Evolutionary conservation across 2,797 vertebrate species (phyloP).

Genomic region (Pangasius mekongensis): DNA sequence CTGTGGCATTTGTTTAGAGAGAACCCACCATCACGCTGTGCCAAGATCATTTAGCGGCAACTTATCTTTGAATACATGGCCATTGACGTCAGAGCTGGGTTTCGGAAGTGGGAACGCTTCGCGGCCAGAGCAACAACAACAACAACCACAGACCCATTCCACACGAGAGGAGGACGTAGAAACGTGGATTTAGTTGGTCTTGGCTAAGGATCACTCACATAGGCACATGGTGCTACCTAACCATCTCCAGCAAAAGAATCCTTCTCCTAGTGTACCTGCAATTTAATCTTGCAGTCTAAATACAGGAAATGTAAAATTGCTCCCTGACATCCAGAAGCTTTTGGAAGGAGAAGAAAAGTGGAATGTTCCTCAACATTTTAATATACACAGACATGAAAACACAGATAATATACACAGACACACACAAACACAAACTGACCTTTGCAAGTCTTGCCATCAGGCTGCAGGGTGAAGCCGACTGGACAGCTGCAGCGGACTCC

Average conservation of each 20-base stretch:
- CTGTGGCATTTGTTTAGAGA: constrained; percentile 65
- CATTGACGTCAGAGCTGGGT: constrained; percentile 64
- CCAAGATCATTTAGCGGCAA: constrained; percentile 52
- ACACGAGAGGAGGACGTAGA: constrained; percentile 52
- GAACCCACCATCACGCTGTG: constrained; percentile 57
- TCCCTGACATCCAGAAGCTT: constrained; percentile 52
- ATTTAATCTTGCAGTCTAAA: constrained; percentile 57
- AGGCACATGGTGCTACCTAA: constrained; percentile 48
- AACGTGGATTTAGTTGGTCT: constrained; percentile 53
- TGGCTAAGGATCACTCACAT: constrained; percentile 63
- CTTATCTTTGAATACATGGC: constrained; percentile 53
- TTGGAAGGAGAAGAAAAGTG: constrained; percentile 35
- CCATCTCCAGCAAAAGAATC: constrained; percentile 48
- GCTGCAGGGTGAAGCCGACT: constrained; percentile 94
- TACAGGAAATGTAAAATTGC: constrained; percentile 60
- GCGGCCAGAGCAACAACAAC: constrained; percentile 61
- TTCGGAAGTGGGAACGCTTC: constrained; percentile 62
- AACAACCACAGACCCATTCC: constrained; percentile 47
- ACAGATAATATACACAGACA: constrained; percentile 33
- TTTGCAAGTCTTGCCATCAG: constrained; percentile 98
- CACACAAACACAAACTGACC: constrained; percentile 78
- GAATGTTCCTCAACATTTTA: constrained; percentile 43
- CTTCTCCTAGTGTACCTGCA: constrained; percentile 46
- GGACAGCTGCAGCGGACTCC: constrained; percentile 97
- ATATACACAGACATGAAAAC: constrained; percentile 35